Evolutionary conservation across 2,797 vertebrate genomes (phyloP), one percentile per base, ranked within the genome.

Genomic region (Heliangelus exortis): DNA sequence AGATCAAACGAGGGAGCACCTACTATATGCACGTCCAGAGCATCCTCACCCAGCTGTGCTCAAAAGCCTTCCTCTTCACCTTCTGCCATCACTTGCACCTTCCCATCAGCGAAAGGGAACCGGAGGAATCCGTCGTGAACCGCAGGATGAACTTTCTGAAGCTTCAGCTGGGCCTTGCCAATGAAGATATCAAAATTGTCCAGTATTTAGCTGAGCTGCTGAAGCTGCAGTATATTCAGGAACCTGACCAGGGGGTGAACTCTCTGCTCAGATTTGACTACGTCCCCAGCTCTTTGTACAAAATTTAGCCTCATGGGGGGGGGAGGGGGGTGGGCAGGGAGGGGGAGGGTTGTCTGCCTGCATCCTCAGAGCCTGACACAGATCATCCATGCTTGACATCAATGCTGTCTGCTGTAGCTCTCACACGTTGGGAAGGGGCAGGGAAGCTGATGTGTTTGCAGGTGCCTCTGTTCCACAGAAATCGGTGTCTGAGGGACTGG

Each of bases 11-110:
- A 1, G 99, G 99, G 45, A 99, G 99, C 98, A 99, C 99, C 77
- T 99, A 99, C 97, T 99, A 98, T 94, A 98, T 99, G 94, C 99
- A 99, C 12, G 96, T 99, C 29, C 99, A 99, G 97, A 98, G 98
- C 75, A 88, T 98, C 86, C 98, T 99, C 76, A 98, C 98, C 77
- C 98, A 98, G 95, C 98, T 99, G 28, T 98, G 98, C 7, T 98
- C 99, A 65, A 99, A 98, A 97, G 99, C 99, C 79, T 99, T 99
- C 97, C 98, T 99, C 73, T 98, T 98, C 33, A 98, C 99, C 57
- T 99, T 99, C 97, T 99, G 99, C 93, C 99, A 99, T 87, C 99
- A 99, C 93, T 97, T 99, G 91, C 99, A 99, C 97, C 97, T 99
- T 84, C 98, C 99, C 11, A 98, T 99, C 91, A 98, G 97, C 6